Evolutionary conservation across 2,797 vertebrate genomes (phyloP).

Genomic region (Sebastes iracundus): DNA sequence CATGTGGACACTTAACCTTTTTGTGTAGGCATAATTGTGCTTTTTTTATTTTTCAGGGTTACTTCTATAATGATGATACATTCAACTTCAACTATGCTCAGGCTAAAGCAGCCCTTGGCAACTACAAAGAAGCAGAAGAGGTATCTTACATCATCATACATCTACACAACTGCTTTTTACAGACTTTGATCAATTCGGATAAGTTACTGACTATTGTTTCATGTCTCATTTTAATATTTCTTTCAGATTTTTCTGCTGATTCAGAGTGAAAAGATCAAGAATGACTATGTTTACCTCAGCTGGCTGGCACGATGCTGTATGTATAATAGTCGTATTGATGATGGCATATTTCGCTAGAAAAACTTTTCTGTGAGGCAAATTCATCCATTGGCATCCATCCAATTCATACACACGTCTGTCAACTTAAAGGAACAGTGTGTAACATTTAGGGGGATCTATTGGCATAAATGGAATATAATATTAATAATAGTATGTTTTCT

Average conservation of each 20-base stretch:
- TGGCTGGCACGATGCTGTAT: slow-evolving; percentile 97
- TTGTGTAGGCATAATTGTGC: neutral
- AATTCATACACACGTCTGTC: neutral
- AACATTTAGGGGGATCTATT: no score
- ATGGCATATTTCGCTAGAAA: neutral
- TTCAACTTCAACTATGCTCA: slow-evolving; percentile 99
- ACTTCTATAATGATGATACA: slow-evolving; percentile 95
- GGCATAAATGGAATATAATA: no score
- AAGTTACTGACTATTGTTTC: neutral
- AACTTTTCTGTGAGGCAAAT: neutral
- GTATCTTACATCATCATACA: slow-evolving; percentile 67
- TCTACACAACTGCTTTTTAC: neutral
- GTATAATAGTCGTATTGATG: slow-evolving; percentile 63
- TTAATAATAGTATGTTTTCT: no score
- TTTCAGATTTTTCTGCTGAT: slow-evolving; percentile 93
- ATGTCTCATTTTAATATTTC: slow-evolving; percentile 2
- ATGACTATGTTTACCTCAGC: slow-evolving; percentile 94
- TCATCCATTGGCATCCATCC: neutral
- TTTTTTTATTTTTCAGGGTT: slow-evolving; percentile 85
- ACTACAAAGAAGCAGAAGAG: slow-evolving; percentile 95
- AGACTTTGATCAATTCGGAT: neutral
- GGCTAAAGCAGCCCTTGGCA: slow-evolving; percentile 94
- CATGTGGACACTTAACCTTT: neutral
- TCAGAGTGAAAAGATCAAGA: slow-evolving; percentile 97
- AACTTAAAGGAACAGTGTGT: neutral